Conservation (phyloP, 1,140 invertebrate genomes). For the Ericerus pela region DNA sequence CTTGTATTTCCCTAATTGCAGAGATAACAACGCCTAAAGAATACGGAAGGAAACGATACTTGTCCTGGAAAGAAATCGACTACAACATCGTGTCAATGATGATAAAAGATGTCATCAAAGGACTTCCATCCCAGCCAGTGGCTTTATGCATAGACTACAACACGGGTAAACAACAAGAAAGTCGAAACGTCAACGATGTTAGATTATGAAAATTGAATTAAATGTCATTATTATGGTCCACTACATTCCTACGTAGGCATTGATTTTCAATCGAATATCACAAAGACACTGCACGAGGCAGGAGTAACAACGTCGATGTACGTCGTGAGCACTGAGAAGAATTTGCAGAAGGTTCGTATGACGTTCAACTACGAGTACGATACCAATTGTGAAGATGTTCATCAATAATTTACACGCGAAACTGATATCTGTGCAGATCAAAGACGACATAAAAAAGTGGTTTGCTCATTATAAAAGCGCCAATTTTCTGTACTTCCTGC, state of each 20-base stretch:
- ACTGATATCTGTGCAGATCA: not conserved
- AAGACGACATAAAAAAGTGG: not conserved
- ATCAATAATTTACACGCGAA: not conserved
- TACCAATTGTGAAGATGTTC: not conserved
- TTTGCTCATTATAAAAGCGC: conserved; percentile 2
- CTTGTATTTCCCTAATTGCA: too few species aligned
- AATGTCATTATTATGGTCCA: not conserved
- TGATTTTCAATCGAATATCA: not conserved
- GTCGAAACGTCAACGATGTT: too few species aligned
- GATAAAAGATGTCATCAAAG: not conserved
- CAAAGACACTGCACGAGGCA: not conserved
- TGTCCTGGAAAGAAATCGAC: not conserved
- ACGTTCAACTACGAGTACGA: not conserved
- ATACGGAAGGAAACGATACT: not conserved
- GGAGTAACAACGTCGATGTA: not conserved
- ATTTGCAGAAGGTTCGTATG: not conserved
- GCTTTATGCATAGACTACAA: conserved; percentile 3
- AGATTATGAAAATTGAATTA: not conserved
- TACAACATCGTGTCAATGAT: not conserved
- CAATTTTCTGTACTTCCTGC: not conserved
- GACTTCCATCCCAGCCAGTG: not conserved
- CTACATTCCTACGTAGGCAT: not conserved
- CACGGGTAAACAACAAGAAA: not conserved
- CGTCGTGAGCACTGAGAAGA: not conserved
- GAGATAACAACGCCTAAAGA: too few species aligned